Conservation (phyloP, 2,888 invertebrate species). For the Xanthorhoe spadicearia region DNA sequence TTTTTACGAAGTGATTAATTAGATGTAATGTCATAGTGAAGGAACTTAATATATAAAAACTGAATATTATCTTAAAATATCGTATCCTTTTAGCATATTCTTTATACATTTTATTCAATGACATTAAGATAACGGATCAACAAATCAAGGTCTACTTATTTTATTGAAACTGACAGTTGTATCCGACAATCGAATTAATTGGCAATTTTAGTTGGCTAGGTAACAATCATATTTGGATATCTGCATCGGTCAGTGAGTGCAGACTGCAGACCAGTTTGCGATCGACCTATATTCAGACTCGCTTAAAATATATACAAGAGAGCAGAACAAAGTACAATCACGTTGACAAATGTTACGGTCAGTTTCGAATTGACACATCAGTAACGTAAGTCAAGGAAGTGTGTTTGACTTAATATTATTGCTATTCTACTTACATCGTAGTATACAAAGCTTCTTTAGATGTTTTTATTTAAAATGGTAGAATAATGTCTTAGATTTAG, state of each 20-base stretch:
- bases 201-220: background rate
- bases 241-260: constrained; percentile 31
- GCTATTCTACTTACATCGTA: background rate
- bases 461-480: too few relatives aligned
- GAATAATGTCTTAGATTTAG: too few relatives aligned
- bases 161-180: constrained; percentile 5
- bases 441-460: background rate
- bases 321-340: constrained; percentile 29
- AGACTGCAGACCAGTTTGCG: constrained; percentile 51
- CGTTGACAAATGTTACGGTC: constrained; percentile 22
- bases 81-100: background rate
- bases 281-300: constrained; percentile 50
- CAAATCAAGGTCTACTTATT: constrained; percentile 1
- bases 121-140: background rate
- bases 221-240: constrained; percentile 4
- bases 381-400: constrained; percentile 24
- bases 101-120: background rate
- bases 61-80: background rate
- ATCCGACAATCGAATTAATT: constrained; percentile 1
- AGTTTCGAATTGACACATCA: constrained; percentile 19
- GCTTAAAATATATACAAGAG: constrained; percentile 32
- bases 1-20: background rate
- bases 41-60: background rate
- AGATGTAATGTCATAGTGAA: background rate
- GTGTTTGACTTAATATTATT: constrained; percentile 3